phyloP scores from a whole-genome alignment of 2,113 vertebrate genomes.

The Leuciscus idus region DNA sequence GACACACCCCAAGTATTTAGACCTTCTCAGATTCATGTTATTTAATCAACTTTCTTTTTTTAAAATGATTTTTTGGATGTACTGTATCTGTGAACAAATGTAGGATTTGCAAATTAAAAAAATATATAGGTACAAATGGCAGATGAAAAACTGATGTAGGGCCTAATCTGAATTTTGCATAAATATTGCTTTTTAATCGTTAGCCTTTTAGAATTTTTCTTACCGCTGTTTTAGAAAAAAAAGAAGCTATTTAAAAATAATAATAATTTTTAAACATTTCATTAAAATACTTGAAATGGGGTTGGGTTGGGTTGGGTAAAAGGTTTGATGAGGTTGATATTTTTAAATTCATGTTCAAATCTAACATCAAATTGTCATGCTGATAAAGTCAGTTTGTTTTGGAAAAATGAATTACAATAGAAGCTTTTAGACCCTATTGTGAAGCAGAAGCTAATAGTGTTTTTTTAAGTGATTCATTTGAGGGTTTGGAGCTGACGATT shows the following conservation, averaged over 20 bases:
- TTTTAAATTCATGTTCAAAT: neutral
- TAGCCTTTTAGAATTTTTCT: neutral
- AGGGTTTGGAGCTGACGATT: neutral
- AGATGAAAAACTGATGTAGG: neutral
- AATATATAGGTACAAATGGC: neutral
- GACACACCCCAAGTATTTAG: neutral
- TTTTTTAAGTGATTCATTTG: neutral
- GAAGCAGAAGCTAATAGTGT: neutral
- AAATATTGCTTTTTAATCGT: neutral
- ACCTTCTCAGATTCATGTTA: neutral
- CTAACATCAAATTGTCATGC: neutral
- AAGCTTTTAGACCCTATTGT: neutral
- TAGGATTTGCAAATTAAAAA: neutral
- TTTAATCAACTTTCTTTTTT: neutral
- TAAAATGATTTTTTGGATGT: too few species aligned
- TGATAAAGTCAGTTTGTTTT: neutral
- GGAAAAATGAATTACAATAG: neutral
- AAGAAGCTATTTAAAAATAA: neutral
- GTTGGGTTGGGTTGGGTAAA: neutral
- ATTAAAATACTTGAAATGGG: neutral
- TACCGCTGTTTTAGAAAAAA: neutral
- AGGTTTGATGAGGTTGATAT: neutral
- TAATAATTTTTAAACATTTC: too few species aligned
- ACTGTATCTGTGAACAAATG: neutral
- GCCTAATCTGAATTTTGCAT: too few species aligned